phyloP scores from a whole-genome alignment of 53 echinoderm and acorn worm genomes.

The Paracentrotus lividus region DNA sequence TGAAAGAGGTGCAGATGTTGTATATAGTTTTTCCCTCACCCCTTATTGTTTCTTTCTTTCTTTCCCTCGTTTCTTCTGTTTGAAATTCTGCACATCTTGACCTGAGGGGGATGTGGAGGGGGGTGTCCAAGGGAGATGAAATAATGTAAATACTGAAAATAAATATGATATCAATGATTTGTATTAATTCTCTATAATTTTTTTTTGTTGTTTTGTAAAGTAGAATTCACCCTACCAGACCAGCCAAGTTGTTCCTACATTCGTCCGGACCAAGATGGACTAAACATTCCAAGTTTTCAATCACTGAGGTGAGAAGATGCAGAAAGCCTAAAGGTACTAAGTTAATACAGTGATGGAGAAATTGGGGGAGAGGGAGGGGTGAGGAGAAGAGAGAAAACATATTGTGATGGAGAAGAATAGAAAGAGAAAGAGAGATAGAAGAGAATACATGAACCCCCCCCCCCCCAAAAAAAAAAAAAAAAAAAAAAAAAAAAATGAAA shows the following conservation, averaged over 20 bases:
- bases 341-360: background rate
- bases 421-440: background rate
- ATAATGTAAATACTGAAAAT: too few species aligned
- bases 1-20: too few species aligned
- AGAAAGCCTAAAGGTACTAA: constrained; percentile 79
- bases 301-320: constrained; percentile 74
- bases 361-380: background rate
- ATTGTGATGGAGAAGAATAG: background rate
- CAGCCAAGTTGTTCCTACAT: constrained; percentile 74
- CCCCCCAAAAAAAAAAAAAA: background rate
- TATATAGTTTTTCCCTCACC: background rate
- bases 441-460: too few species aligned
- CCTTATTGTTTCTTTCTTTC: background rate
- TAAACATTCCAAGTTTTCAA: constrained; percentile 70
- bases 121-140: too few species aligned
- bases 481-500: too few species aligned
- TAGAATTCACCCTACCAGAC: constrained; percentile 73
- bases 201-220: background rate
- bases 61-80: background rate
- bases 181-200: background rate
- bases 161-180: too few species aligned
- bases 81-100: background rate
- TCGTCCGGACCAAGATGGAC: constrained; percentile 72
- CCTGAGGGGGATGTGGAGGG: too few species aligned
- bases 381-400: background rate